phyloP scores from a whole-genome alignment of 2,888 invertebrate species.

The Tetragnatha montana region DNA sequence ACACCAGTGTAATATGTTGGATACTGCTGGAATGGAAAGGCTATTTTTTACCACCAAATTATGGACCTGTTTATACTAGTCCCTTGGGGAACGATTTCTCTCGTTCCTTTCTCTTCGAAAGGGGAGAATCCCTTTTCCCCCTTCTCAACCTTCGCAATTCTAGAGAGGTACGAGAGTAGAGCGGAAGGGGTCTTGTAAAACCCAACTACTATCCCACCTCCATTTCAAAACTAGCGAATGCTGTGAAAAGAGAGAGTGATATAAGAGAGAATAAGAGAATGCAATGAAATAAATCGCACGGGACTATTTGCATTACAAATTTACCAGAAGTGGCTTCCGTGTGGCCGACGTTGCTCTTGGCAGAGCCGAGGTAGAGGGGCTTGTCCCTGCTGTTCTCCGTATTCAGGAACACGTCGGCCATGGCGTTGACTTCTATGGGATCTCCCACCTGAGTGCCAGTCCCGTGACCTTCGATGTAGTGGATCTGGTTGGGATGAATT shows the following conservation, averaged over 20 bases:
- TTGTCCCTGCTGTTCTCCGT: conserved; percentile 56
- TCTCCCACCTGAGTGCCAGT: conserved; percentile 98
- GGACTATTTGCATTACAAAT: not conserved
- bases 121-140: too few relatives aligned
- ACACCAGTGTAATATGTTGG: too few relatives aligned
- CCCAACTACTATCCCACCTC: too few relatives aligned
- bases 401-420: conserved; percentile 91
- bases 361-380: conserved; percentile 93
- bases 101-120: too few relatives aligned
- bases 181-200: not conserved
- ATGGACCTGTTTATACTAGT: too few relatives aligned
- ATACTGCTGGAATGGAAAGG: too few relatives aligned
- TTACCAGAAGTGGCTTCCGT: conserved; percentile 82
- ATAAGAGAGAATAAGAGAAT: not conserved
- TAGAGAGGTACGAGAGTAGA: not conserved
- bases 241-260: not conserved
- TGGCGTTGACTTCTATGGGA: conserved; percentile 96
- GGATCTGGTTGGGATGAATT: conserved; percentile 87
- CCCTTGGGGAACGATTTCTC: too few relatives aligned
- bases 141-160: too few relatives aligned
- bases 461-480: conserved; percentile 97
- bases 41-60: too few relatives aligned
- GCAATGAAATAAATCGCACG: not conserved
- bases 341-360: conserved; percentile 99
- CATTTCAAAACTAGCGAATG: not conserved